Evolutionary conservation across 2,888 invertebrate genomes (phyloP), one percentile per base, ranked within the genome.

Genomic region (Camptogramma bilineatum): DNA sequence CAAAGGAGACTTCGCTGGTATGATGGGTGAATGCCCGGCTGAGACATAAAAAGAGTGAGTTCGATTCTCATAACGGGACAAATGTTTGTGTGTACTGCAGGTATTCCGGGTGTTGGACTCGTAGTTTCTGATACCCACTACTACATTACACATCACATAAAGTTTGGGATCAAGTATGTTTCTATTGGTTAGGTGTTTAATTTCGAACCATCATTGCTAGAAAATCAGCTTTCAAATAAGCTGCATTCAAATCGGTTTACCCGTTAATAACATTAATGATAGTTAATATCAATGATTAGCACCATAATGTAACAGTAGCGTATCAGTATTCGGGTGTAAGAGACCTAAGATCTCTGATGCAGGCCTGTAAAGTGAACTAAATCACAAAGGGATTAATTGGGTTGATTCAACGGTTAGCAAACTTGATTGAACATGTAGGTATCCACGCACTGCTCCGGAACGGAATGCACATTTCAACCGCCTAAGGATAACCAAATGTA

Each of bases 341-440:
- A 47, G 39, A 24, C 24, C 3, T 48, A 44, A 24, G 44, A 50
- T 56, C 34, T 24, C 59, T 31, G 16, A 61, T 42, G 28, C 56
- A 46, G 4, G 47, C 42, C 17, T 18, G 63, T 67, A 68, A 70
- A 72, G 68, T 70, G 73, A 76, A 68, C 66, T 68, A 71, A 74
- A 77, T 77, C 74, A 78, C 80, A 83, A 80, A 80, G 78, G 77
- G 73, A 78, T 79, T 79, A 76, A 79, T 82, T 79, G 77, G 62
- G 67, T 74, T 73, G 72, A 75, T 75, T 79, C 77, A 73, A 72
- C 74, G 72, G 74, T 72, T 71, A 67, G 76, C 73, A 76, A 75
- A 79, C 78, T 76, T 78, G 78, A 78, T 71, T 76, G 76, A 76
- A 77, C 76, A 78, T 52, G 65, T 54, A 66, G 56, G 42, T 52